Conservation (phyloP, 2,888 invertebrate genomes). For the Oxycera nigricornis region DNA sequence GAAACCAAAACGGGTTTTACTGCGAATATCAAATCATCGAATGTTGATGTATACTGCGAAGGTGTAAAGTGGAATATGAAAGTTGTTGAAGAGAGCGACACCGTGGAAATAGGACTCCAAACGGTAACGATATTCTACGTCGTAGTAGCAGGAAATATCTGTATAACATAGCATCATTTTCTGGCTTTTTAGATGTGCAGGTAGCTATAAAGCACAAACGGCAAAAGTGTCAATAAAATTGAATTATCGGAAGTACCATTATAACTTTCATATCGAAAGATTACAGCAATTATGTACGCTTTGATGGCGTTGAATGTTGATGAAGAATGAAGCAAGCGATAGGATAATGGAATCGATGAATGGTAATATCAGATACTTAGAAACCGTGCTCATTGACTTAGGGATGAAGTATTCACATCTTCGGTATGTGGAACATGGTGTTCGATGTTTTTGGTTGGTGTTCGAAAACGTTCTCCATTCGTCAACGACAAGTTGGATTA, state of each 20-base stretch:
- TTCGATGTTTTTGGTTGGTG: too few species aligned
- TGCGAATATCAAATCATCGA: constrained; percentile 27
- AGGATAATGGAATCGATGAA: too few species aligned
- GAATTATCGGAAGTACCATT: constrained; percentile 35
- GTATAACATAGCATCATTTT: neutral
- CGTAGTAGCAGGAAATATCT: neutral
- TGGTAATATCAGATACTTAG: too few species aligned
- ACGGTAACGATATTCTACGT: neutral
- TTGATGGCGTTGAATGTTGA: neutral
- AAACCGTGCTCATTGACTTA: too few species aligned
- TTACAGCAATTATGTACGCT: constrained; percentile 21
- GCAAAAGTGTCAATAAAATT: constrained; percentile 30
- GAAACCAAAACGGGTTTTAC: neutral
- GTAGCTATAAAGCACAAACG: neutral
- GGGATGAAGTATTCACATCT: too few species aligned
- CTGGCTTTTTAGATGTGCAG: neutral
- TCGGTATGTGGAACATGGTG: too few species aligned
- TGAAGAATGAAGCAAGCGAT: neutral
- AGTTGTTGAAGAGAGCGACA: constrained; percentile 2
- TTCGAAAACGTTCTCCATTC: too few species aligned
- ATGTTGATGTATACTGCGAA: constrained; percentile 13
- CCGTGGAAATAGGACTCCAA: neutral
- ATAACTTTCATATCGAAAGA: constrained; percentile 10
- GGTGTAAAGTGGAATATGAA: neutral
- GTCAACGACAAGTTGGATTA: too few species aligned